phyloP scores from a whole-genome alignment of 2,797 vertebrate genomes.

The Clamator glandarius region DNA sequence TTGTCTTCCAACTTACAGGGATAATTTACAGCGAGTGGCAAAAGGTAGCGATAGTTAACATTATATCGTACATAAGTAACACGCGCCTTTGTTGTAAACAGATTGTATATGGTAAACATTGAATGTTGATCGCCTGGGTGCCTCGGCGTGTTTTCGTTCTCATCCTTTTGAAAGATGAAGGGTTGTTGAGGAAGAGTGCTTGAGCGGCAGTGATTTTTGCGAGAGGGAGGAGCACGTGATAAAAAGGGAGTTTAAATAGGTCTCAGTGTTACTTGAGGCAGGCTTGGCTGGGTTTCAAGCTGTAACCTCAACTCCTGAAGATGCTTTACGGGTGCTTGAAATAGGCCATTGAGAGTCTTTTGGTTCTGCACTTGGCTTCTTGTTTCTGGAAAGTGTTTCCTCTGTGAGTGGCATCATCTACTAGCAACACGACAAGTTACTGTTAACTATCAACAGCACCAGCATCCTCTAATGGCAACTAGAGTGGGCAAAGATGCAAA shows the following conservation, averaged over 20 bases:
- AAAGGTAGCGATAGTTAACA: background rate
- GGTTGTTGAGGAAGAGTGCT: background rate
- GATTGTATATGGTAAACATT: background rate
- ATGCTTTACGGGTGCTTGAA: background rate
- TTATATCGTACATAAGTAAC: background rate
- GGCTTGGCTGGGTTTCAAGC: background rate
- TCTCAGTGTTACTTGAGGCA: background rate
- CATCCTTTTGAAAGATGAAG: background rate
- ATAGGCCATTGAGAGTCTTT: background rate
- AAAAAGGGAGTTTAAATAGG: background rate
- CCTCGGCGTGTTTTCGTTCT: background rate
- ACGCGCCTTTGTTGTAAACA: background rate
- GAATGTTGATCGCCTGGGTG: background rate
- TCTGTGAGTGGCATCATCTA: background rate
- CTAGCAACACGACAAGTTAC: background rate
- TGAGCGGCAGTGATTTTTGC: background rate
- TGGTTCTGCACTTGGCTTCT: background rate
- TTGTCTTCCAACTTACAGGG: background rate
- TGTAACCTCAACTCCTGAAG: background rate
- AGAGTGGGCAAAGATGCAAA: background rate
- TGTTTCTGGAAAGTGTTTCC: background rate
- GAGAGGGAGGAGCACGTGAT: background rate
- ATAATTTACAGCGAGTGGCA: background rate
- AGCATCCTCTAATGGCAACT: background rate
- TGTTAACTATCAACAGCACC: background rate